Evolutionary conservation across 2,797 vertebrate genomes (phyloP).

Genomic region (Helarctos malayanus): DNA sequence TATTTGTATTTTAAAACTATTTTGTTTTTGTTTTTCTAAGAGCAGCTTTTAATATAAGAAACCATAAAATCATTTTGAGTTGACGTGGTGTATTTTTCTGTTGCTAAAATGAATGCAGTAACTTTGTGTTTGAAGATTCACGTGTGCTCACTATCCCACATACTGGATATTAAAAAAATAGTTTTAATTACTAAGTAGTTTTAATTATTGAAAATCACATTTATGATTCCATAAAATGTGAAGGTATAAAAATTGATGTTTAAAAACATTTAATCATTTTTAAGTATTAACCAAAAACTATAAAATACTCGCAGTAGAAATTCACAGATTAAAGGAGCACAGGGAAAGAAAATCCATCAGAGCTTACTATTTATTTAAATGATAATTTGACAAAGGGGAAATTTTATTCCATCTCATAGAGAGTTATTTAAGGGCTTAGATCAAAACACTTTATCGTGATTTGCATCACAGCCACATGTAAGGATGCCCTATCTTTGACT

Average conservation of each 20-base stretch:
- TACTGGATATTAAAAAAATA: background rate
- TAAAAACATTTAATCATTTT: conserved; percentile 46
- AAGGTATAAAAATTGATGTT: conserved; percentile 14
- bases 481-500: background rate
- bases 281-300: background rate
- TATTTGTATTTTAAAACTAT: conserved; percentile 18
- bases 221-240: background rate
- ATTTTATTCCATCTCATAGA: conserved; percentile 50
- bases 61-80: background rate
- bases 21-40: background rate
- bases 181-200: conserved; percentile 2
- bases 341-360: background rate
- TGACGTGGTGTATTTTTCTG: background rate
- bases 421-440: conserved; percentile 12
- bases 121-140: conserved; percentile 13
- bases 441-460: background rate
- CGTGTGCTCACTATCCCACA: background rate
- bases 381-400: background rate
- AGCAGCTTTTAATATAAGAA: conserved; percentile 36
- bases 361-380: background rate
- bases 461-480: background rate
- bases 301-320: conserved; percentile 23
- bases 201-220: background rate
- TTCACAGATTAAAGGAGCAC: background rate
- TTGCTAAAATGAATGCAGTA: background rate